Evolutionary conservation across 2,113 vertebrate genomes (phyloP), one percentile per base, ranked within the genome.

Genomic region (Tyto alba): DNA sequence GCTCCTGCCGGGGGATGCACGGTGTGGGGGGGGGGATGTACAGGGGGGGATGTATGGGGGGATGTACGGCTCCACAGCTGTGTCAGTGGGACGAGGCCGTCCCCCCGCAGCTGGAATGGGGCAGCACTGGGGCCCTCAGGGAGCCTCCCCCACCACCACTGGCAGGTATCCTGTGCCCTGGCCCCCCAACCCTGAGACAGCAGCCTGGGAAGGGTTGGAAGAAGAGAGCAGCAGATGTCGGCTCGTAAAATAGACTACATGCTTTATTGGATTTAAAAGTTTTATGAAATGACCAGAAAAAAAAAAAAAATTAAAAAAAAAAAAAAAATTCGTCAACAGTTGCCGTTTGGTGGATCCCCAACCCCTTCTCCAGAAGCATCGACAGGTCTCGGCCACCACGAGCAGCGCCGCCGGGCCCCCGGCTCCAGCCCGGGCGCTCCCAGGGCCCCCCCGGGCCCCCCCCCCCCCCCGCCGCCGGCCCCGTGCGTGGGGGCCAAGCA

Each of bases 251-350:
- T 89, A 90, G 60, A 88, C 97, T 97, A 98, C 98, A 98, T 98
- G 98, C 98, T 98, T 98, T 98, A 98, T 98, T 98, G 94, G 97
- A 96, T 96, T 97, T 64, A 96, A 97, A 97, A 98, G 95, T 97
- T 96, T 98, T 97, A 97, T 94, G 96, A 98, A 98, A 97, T 92
- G 97, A 97, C 93, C 29, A 3, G 22, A 66, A 41, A 36, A 84
- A 93, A 85, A 41, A 69, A 84, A 91, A 77, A 92, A 85, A 85
- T n/a, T n/a, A n/a, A 95, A 88, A 47, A 68, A 57, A 38, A 60
- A 82, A 79, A 57, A 72, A 29, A 82, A 88, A 32, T 32, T 56
- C 36, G 0, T 72, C 82, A 30, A 73, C 86, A 38, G 69, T 67
- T 34, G 72, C 80, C 7, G 0, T 53, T 48, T 13, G 73, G 72